Base-by-base conservation (phyloP, 2,797 vertebrate genomes). In the Ctenopoma kingsleyae region DNA sequence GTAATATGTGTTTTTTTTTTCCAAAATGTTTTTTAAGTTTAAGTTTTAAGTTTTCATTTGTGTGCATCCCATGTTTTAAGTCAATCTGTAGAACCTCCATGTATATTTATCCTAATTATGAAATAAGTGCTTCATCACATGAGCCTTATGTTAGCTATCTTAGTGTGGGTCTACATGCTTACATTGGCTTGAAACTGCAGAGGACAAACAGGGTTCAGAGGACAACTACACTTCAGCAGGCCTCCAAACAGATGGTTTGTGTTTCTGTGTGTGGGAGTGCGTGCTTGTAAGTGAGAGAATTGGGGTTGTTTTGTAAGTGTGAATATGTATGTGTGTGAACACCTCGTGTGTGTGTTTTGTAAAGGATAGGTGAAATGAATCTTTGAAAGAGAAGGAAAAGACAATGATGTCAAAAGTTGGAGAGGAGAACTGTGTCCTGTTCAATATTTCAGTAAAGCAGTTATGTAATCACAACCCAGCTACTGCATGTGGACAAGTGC, bases 401-500 rank as follows among this genome's bases (percentile, higher is more conserved):
- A 67, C 56, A 15, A 12, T 40, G 77, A 53, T 57, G 60, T 41
- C 13, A 44, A 67, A 55, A 62, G 77, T 23, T 56, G 48, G 62
- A 77, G 63, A 71, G 65, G 59, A 13, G 13, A 30, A 38, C 64
- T 51, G 62, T 63, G 75, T 60, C 36, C 47, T 72, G 68, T 56
- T 32, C 46, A 78, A 71, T 71, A 66, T 87, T 81, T 80, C 48
- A 69, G 58, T 32, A 1, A 44, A 38, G 46, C 50, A 32, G 70
- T 91, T 91, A 87, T 61, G 55, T 76, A 89, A 92, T 81, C 64
- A 23, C 66, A 79, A 72, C 56, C 52, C 73, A 77, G 78, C 76
- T 78, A 64, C 77, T 40, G 32, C 59, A 59, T 47, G n/a, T n/a
- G n/a, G n/a, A n/a, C n/a, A 50, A 75, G 74, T 58, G 62, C 61